Evolutionary conservation across 2,888 invertebrate species (phyloP).

Genomic region (Scelioninae gen. 2): DNA sequence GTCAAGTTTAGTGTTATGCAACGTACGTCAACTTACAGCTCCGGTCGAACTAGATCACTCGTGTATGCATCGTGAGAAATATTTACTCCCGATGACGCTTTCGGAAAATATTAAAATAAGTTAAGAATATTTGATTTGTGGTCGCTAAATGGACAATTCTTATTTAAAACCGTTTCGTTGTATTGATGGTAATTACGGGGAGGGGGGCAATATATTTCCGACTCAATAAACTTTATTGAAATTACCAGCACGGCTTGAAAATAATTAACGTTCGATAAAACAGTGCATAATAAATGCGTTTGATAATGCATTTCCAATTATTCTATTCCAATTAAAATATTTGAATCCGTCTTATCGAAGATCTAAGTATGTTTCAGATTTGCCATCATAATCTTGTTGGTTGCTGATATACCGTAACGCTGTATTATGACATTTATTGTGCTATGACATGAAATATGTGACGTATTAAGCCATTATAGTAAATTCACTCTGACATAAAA

Average conservation of each 20-base stretch:
- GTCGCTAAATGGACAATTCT: slow-evolving; percentile 2
- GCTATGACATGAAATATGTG: slow-evolving; percentile 25
- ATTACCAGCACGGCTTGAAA: too few relatives aligned
- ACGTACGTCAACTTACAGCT: slow-evolving; percentile 16
- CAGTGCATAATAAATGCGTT: too few relatives aligned
- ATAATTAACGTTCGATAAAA: too few relatives aligned
- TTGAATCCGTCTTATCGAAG: not conserved
- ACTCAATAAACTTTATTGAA: too few relatives aligned
- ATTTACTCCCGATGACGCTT: slow-evolving; percentile 27
- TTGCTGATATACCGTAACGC: slow-evolving; percentile 5
- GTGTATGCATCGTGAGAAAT: slow-evolving; percentile 21
- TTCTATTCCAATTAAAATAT: not conserved
- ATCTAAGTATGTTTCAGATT: slow-evolving; percentile 18
- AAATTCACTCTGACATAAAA: not conserved
- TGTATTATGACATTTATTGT: slow-evolving; percentile 26
- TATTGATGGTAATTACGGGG: too few relatives aligned
- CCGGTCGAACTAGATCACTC: slow-evolving; percentile 19
- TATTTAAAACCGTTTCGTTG: too few relatives aligned
- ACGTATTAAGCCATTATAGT: slow-evolving; percentile 13
- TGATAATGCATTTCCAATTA: too few relatives aligned
- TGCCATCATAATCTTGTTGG: slow-evolving; percentile 20
- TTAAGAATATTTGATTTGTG: slow-evolving; percentile 19
- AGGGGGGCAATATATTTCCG: too few relatives aligned
- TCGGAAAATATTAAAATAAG: slow-evolving; percentile 12
- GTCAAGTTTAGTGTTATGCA: slow-evolving; percentile 39